phyloP scores from a whole-genome alignment of 2,797 vertebrate species.

The Dermochelys coriacea region DNA sequence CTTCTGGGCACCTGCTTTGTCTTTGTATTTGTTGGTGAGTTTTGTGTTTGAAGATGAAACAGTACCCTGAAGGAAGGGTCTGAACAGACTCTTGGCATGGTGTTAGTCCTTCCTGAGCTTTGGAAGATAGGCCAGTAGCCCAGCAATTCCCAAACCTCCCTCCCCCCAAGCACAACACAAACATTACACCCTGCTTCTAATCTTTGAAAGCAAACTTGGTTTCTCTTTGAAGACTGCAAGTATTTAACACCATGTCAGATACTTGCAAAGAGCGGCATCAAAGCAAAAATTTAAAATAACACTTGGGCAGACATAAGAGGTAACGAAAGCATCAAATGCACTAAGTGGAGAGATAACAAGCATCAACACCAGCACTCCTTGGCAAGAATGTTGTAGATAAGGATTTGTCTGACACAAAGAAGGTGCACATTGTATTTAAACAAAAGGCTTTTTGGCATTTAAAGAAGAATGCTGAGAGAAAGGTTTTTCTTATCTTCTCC shows the following conservation, averaged over 20 bases:
- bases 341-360: slow-evolving; percentile 7
- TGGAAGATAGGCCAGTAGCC: no score
- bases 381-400: neutral
- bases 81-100: neutral
- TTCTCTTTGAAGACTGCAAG: neutral
- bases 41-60: neutral
- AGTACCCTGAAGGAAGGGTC: neutral
- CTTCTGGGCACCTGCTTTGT: neutral
- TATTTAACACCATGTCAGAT: neutral
- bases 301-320: neutral
- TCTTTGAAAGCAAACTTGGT: neutral
- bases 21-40: neutral
- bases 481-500: slow-evolving; percentile 45
- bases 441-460: slow-evolving; percentile 39
- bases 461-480: slow-evolving; percentile 37
- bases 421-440: neutral
- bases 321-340: neutral
- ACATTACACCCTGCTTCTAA: neutral
- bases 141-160: neutral
- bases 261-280: neutral
- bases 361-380: neutral
- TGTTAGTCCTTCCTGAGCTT: neutral
- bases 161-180: neutral
- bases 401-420: neutral
- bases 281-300: slow-evolving; percentile 22